These are phyloP conservation scores for Ciconia maguari DNA, from an alignment of 2,113 vertebrate genomes.

Conservation along the genomic window DNA sequence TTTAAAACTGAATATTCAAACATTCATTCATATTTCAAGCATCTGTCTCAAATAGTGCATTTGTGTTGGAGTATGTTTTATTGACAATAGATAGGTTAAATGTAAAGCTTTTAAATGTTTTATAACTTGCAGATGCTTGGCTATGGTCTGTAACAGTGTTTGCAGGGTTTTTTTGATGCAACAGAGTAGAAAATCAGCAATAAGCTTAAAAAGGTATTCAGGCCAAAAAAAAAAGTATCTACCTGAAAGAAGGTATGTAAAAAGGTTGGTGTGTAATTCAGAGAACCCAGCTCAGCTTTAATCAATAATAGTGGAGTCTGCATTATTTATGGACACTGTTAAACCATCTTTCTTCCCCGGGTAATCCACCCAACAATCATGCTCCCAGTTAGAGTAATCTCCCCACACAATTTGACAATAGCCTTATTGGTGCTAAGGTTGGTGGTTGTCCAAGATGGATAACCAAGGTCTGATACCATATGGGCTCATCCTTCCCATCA, in stretches of 20 bases:
- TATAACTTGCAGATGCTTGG: slow-evolving; percentile 31
- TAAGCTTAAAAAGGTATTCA: neutral
- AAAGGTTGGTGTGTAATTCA: neutral
- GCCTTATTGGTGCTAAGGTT: neutral
- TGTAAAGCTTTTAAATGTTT: slow-evolving; percentile 41
- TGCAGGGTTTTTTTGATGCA: neutral
- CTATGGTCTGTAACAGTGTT: slow-evolving; percentile 4
- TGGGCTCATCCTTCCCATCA: neutral
- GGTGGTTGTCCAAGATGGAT: neutral
- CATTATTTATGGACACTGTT: accelerated
- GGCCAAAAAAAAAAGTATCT: neutral
- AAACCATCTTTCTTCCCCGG: neutral
- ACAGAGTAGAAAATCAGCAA: neutral
- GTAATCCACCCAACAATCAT: neutral
- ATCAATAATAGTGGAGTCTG: too few relatives aligned
- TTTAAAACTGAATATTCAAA: slow-evolving; percentile 79
- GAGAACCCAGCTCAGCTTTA: neutral
- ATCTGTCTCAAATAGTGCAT: slow-evolving; percentile 70
- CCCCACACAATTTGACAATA: neutral
- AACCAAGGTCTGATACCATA: neutral
- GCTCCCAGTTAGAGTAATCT: neutral
- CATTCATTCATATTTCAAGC: slow-evolving; percentile 78
- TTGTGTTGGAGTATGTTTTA: slow-evolving; percentile 60
- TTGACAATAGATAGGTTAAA: slow-evolving; percentile 50
- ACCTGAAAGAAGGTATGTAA: neutral